These are phyloP conservation scores for Andrena bicolor DNA, from an alignment of 2,888 invertebrate species.

Conservation along the genomic window DNA sequence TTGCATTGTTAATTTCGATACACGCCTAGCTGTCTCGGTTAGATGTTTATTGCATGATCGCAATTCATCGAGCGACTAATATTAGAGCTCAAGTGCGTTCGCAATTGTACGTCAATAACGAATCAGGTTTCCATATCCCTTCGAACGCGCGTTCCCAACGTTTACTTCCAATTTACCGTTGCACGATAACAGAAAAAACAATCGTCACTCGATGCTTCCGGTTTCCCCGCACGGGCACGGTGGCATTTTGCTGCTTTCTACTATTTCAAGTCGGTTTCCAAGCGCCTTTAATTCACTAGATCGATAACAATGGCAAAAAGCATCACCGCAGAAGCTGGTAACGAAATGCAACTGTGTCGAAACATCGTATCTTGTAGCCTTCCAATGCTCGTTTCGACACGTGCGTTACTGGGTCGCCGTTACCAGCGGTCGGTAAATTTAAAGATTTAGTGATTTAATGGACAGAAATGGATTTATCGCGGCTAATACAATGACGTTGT, in stretches of 20 bases:
- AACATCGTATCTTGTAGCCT: not conserved
- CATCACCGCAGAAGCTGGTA: too few species aligned
- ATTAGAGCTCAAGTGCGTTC: conserved; percentile 55
- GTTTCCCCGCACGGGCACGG: too few species aligned
- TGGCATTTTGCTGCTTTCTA: too few species aligned
- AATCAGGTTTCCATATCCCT: conserved; percentile 10
- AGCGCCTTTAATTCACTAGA: too few species aligned
- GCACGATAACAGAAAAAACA: not conserved
- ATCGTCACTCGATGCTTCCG: not conserved
- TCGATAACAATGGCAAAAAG: too few species aligned
- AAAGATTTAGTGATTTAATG: not conserved
- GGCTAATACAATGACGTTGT: not conserved
- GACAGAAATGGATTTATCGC: too few species aligned
- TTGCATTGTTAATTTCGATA: conserved; percentile 52
- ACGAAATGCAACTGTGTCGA: too few species aligned
- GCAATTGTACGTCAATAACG: conserved; percentile 38
- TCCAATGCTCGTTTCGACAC: not conserved
- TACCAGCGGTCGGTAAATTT: conserved; percentile 4
- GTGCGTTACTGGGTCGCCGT: not conserved
- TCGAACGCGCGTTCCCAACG: not conserved
- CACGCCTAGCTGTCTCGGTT: conserved; percentile 24
- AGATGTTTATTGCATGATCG: conserved; percentile 48
- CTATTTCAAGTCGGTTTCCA: too few species aligned
- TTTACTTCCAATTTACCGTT: not conserved
- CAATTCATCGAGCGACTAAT: conserved; percentile 42